Evolutionary conservation across 1,140 invertebrate species (phyloP), one percentile per base, ranked within the genome.

Genomic region (Rhyacophila brunnea): DNA sequence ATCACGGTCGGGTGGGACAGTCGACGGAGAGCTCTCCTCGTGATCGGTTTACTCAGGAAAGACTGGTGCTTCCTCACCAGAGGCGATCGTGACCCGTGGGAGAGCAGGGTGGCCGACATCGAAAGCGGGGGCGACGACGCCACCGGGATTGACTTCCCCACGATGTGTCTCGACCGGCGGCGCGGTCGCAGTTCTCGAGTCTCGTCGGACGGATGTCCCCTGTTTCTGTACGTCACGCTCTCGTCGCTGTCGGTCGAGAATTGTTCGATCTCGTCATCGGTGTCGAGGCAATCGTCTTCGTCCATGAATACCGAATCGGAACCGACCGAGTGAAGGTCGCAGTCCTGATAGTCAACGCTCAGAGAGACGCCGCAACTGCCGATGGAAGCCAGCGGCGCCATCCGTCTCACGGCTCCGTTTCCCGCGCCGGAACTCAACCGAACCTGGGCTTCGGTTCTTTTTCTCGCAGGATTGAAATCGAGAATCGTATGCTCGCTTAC

Each of bases 191-290:
- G 35, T 28, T 65, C 63, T 17, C 55, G 52, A 1, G 44, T 50
- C 42, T 65, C 63, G 13, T 58, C 63, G 15, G 35, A 49, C 13
- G 58, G 43, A 45, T 47, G 47, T 38, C 55, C 54, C 18, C 55
- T 43, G 17, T 43, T 56, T 18, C 58, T 60, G 36, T 60, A 65
- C 10, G 51, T 34, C 14, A 57, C 10, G 45, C 73, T 74, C 35
- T 81, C 83, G 53, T 89, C 88, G 66, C 87, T 90, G 68, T 91
- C 89, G 20, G 88, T 91, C 38, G 87, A 89, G 68, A 90, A 87
- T 58, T 87, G 87, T 60, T 89, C 88, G 52, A 90, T 85, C 69
- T 90, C 89, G 67, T 90, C 88, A 67, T 90, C 88, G 1, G 89
- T 91, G 64, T 86, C 85, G 50, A 82, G 64, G 44, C 76, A 77